phyloP scores from a whole-genome alignment of 2,888 invertebrate genomes.

The Sesamia inferens region DNA sequence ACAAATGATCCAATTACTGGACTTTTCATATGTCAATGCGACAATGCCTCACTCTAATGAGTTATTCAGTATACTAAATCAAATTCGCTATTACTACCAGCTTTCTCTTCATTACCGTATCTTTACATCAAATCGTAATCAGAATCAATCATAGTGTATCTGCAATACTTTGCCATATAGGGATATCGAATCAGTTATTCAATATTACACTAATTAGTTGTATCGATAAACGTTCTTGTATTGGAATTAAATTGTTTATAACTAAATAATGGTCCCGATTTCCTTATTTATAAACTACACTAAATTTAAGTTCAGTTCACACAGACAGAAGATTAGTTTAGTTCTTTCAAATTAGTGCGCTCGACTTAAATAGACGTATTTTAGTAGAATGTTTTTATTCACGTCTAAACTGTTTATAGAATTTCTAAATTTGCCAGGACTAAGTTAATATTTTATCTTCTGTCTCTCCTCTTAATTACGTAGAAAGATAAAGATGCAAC shows the following conservation, averaged over 20 bases:
- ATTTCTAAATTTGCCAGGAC: too few relatives aligned
- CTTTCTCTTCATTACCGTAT: conserved; percentile 64
- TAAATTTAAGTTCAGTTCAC: too few relatives aligned
- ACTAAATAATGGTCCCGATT: not conserved
- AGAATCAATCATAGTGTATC: conserved; percentile 68
- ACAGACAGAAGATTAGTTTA: too few relatives aligned
- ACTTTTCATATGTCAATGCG: conserved; percentile 42
- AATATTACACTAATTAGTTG: conserved; percentile 16
- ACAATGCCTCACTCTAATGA: conserved; percentile 36
- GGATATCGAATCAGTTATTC: conserved; percentile 14
- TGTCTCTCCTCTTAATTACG: too few relatives aligned
- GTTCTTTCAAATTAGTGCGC: too few relatives aligned
- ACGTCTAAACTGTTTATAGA: too few relatives aligned
- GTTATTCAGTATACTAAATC: conserved; percentile 54
- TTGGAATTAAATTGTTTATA: not conserved
- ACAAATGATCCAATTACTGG: conserved; percentile 55
- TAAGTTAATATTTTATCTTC: too few relatives aligned
- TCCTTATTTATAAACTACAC: too few relatives aligned
- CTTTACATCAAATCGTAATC: conserved; percentile 69
- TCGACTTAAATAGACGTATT: too few relatives aligned
- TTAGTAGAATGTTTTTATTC: too few relatives aligned
- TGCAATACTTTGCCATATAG: conserved; percentile 36
- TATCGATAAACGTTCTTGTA: conserved; percentile 11
- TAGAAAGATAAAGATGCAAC: too few relatives aligned
- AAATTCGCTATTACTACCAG: conserved; percentile 50